Evolutionary conservation across 2,113 vertebrate genomes (phyloP), one percentile per base, ranked within the genome.

Genomic region (Addax nasomaculatus): DNA sequence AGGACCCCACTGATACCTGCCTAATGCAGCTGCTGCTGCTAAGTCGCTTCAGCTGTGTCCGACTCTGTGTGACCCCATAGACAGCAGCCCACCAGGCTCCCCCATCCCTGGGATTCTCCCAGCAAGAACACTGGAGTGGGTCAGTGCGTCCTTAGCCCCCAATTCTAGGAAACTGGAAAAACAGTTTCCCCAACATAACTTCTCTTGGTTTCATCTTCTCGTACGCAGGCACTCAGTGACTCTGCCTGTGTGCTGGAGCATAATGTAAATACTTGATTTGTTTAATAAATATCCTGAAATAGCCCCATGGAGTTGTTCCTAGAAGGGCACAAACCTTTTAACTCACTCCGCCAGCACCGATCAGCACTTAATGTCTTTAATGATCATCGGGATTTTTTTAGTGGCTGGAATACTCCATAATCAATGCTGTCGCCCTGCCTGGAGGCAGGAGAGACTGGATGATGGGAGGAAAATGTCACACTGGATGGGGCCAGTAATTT

Each of bases 231-330:
- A 25, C 90, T 91, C 33, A 0, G 0, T 29, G 21, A 33, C 94
- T 64, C 70, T 90, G 93, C 91, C 83, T 97, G 78, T 80, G 85
- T 85, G 93, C 95, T 94, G 53, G 57, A 89, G 57, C 91, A 64
- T 90, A 73, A 96, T 87, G 95, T 97, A 97, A 97, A 98, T 97
- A 95, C 96, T 96, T 95, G 93, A 95, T 97, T 94, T 96, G 96
- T 95, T 97, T 97, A 96, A 96, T 97, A 96, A 98, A 97, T 97
- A 98, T 96, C 96, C 96, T 84, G 81, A 96, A 95, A 98, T 93
- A 78, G 95, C 95, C 96, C 96, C 88, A 93, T 67, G 29, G 96
- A 97, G 91, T 97, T 98, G 97, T 97, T 97, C 97, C 97, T 89
- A 79, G 96, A 94, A 97, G 97, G 96, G 78, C 96, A 87, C 21